phyloP scores from a whole-genome alignment of 2,888 invertebrate genomes.

The Andrena chrysosceles region DNA sequence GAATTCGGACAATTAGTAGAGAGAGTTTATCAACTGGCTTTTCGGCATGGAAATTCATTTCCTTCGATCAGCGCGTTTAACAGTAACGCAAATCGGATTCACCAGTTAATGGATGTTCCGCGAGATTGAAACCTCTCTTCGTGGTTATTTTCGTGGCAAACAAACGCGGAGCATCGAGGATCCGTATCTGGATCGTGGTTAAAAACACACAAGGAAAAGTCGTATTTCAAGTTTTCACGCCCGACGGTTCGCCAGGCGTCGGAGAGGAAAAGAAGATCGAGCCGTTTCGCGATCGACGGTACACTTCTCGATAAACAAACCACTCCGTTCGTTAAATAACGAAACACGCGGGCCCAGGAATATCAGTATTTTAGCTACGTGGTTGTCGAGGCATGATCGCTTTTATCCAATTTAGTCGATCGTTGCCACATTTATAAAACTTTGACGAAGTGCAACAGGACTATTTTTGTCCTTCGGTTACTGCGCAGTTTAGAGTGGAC shows the following conservation, averaged over 20 bases:
- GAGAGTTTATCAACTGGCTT: constrained; percentile 8
- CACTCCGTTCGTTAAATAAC: constrained; percentile 13
- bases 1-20: constrained; percentile 16
- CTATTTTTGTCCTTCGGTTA: neutral
- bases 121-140: neutral
- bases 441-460: neutral
- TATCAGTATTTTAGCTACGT: constrained; percentile 20
- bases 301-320: constrained; percentile 17
- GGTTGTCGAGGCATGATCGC: neutral
- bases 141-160: neutral
- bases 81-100: neutral
- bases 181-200: neutral
- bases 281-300: neutral
- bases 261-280: neutral
- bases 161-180: neutral
- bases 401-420: constrained; percentile 16
- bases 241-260: neutral
- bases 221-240: constrained; percentile 3
- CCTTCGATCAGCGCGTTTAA: neutral
- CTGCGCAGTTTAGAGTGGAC: too few relatives aligned
- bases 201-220: neutral
- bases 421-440: constrained; percentile 10
- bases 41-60: constrained; percentile 7
- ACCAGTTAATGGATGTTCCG: constrained; percentile 6
- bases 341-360: constrained; percentile 7